Evolutionary conservation across 2,888 invertebrate species (phyloP).

Genomic region (Ormyrus pomaceus): DNA sequence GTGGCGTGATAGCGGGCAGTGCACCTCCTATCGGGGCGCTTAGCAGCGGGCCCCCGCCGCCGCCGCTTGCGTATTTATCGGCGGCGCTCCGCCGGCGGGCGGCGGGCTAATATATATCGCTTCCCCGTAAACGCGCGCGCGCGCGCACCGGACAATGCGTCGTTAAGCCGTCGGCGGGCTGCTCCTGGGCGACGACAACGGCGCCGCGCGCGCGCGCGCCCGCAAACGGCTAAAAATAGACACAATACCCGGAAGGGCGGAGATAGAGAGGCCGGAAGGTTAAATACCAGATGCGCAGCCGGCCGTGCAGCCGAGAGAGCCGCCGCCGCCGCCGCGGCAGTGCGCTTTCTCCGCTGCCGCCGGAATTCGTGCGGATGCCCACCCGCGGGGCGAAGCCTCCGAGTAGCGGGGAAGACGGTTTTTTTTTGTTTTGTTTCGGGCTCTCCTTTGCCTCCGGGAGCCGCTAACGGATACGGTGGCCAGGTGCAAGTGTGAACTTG

Average conservation of each 20-base stretch:
- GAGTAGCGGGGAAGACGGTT: background rate
- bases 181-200: slow-evolving; percentile 36
- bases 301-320: slow-evolving; percentile 15
- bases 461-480: too few relatives aligned
- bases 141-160: slow-evolving; percentile 69
- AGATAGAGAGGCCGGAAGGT: slow-evolving; percentile 64
- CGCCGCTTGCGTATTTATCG: background rate
- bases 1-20: too few relatives aligned
- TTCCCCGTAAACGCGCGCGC: slow-evolving; percentile 69
- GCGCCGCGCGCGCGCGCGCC: slow-evolving; percentile 1
- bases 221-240: slow-evolving; percentile 43
- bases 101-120: slow-evolving; percentile 65
- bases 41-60: background rate
- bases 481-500: too few relatives aligned
- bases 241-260: slow-evolving; percentile 71
- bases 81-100: background rate
- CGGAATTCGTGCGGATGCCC: background rate
- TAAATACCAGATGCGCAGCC: slow-evolving; percentile 61
- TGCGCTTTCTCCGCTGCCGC: too few relatives aligned
- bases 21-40: background rate
- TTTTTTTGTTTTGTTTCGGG: too few relatives aligned
- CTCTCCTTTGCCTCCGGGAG: too few relatives aligned
- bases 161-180: slow-evolving; percentile 65
- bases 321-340: background rate
- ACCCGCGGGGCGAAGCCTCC: slow-evolving; percentile 6